Base-by-base conservation (phyloP, 2,113 vertebrate species). In the Haemorhous mexicanus region DNA sequence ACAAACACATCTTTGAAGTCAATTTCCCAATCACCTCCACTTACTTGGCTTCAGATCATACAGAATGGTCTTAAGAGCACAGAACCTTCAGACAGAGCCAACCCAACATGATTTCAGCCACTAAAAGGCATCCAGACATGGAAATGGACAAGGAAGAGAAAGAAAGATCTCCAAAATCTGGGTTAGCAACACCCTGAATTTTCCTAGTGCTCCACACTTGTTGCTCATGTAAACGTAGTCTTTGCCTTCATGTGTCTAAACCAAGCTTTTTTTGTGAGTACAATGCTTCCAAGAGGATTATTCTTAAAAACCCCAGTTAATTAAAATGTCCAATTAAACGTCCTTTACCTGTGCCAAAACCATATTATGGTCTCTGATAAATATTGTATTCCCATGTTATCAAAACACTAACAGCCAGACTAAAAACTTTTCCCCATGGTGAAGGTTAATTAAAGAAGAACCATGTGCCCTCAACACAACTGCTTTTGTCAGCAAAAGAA, bases 401-500 rank as follows among this genome's bases (percentile, higher is more conserved):
- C 63, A 70, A 72, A 92, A 74, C 41, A 64, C 2, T 46, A 49
- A 61, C 19, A 66, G 28, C 32, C 55, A 74, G 47, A 44, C 22
- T 32, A 41, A 52, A 81, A 86, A 23, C 19, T 21, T 62, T 30
- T 77, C 41, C 35, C 30, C 20, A 10, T 4, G 17, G 32, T 68
- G n/a, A 49, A 55, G 32, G 17, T n/a, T 61, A 66, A 69, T 63
- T 72, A 49, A n/a, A 53, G 30, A 91, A 87, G 41, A 73, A 43
- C 4, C 47, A 37, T 1, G 6, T 49, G 28, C 16, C 8, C n/a
- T 44, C 39, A 33, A 47, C 43, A 62, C 11, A 62, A 67, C 43
- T n/a, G 56, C 30, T 84, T 89, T 52, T 68, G 56, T 87, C 58
- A 92, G 47, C n/a, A 74, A 72, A 87, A 21, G 10, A 47, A 89